These are phyloP conservation scores for Caenorhabditis sp. DNA, from an alignment of 2,888 invertebrate genomes.

Conservation along the genomic window DNA sequence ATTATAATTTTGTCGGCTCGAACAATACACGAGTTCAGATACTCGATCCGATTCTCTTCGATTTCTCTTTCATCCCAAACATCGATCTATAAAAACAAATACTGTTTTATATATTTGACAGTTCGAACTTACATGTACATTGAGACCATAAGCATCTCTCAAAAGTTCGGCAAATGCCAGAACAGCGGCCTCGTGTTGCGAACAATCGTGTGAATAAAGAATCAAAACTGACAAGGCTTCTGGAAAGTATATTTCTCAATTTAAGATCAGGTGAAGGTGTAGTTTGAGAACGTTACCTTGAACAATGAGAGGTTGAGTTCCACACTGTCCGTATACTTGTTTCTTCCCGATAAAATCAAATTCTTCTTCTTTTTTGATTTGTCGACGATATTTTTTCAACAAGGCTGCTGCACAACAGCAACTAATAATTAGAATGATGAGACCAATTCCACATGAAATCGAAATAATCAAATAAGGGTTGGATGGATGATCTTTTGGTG, in stretches of 20 bases:
- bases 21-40: constrained; percentile 62
- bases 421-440: background rate
- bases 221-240: constrained; percentile 57
- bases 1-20: constrained; percentile 66
- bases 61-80: constrained; percentile 64
- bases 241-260: constrained; percentile 8
- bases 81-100: constrained; percentile 57
- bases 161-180: constrained; percentile 65
- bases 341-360: background rate
- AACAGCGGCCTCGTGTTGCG: constrained; percentile 65
- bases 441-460: background rate
- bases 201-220: constrained; percentile 67
- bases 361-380: background rate
- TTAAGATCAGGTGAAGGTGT: background rate
- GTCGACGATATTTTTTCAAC: background rate
- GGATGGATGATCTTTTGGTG: background rate
- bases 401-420: background rate
- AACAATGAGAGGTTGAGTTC: background rate
- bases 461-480: background rate
- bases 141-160: constrained; percentile 57
- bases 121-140: constrained; percentile 53
- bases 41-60: constrained; percentile 65
- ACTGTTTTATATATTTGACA: background rate
- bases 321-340: background rate
- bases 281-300: background rate